Conservation (phyloP, 2,888 invertebrate species). For the Caenorhabditis parvicauda region DNA sequence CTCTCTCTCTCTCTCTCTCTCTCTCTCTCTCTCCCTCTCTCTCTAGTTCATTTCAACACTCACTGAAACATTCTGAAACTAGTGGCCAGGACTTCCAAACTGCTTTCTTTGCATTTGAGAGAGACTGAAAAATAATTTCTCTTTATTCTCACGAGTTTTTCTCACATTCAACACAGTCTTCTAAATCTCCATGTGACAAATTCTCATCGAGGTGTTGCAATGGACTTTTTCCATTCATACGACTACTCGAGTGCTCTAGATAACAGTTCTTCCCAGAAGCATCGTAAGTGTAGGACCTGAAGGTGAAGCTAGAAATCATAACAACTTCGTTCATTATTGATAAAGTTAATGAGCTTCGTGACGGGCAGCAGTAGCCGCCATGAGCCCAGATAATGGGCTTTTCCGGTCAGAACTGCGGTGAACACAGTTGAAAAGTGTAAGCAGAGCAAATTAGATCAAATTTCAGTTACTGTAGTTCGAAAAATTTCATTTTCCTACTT, state of each 20-base stretch:
- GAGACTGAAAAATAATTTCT: slow-evolving; percentile 25
- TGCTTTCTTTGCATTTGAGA: slow-evolving; percentile 24
- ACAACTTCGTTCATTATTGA: not conserved
- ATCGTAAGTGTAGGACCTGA: slow-evolving; percentile 50
- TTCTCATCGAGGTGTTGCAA: slow-evolving; percentile 33
- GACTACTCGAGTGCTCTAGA: slow-evolving; percentile 23
- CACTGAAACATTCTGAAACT: slow-evolving; percentile 29
- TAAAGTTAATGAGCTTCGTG: too few relatives aligned
- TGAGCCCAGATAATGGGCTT: too few relatives aligned
- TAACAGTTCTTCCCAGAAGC: slow-evolving; percentile 28
- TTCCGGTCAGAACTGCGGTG: too few relatives aligned
- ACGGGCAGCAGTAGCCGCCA: too few relatives aligned
- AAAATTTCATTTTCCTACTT: too few relatives aligned
- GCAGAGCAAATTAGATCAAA: too few relatives aligned
- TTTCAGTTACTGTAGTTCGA: too few relatives aligned
- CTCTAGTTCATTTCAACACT: too few relatives aligned
- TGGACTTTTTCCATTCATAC: slow-evolving; percentile 42
- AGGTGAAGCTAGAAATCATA: not conserved
- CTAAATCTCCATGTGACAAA: slow-evolving; percentile 47
- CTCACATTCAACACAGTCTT: slow-evolving; percentile 54
- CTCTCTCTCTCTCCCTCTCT: too few relatives aligned
- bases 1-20: too few relatives aligned
- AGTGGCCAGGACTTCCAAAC: slow-evolving; percentile 24
- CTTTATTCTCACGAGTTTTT: not conserved
- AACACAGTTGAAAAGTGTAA: too few relatives aligned